Base-by-base conservation (phyloP, 2,113 vertebrate genomes). In the Callopanchax toddi region DNA sequence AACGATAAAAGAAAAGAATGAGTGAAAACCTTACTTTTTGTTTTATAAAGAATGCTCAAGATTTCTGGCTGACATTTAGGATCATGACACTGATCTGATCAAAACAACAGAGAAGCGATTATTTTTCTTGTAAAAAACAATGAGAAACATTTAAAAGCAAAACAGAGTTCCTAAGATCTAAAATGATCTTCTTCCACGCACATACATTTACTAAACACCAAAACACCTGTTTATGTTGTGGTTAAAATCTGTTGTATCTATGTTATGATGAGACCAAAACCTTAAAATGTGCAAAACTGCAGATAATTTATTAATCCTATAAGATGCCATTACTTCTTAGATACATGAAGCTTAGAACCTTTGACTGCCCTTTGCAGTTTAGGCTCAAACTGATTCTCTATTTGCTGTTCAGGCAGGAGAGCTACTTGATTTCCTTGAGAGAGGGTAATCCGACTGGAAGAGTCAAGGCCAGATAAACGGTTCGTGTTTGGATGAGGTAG, bases 381-480 rank as follows among this genome's bases (percentile, higher is more conserved):
- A 62, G 39, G 60, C 36, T 48, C 7, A 59, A 15, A 52, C 62
- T 37, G 56, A 50, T 40, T 56, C 46, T 51, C 44, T 32, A 13
- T 61, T 65, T 34, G 49, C 58, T 43, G 53, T 59, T 54, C 6
- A 13, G 51, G 32, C 10, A 29, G 2, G 21, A 25, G 60, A 4
- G 76, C 61, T 46, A 60, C 76, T 81, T 76, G 61, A 78, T 79
- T 86, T 83, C 67, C 62, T 78, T 79, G 74, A 75, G 72, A 64
- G 51, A 57, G 71, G 61, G 80, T 29, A 76, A 65, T 71, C 74
- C 59, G 69, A 70, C 54, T 37, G 71, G 56, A 82, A 78, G 74
- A 75, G 77, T 78, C 87, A 88, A 87, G 89, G 87, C 84, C 85
- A 82, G 77, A 88, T 83, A 86, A 88, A 89, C 75, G 66, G 50